phyloP scores from a whole-genome alignment of 2,797 vertebrate species.

The Poecilia gillii region DNA sequence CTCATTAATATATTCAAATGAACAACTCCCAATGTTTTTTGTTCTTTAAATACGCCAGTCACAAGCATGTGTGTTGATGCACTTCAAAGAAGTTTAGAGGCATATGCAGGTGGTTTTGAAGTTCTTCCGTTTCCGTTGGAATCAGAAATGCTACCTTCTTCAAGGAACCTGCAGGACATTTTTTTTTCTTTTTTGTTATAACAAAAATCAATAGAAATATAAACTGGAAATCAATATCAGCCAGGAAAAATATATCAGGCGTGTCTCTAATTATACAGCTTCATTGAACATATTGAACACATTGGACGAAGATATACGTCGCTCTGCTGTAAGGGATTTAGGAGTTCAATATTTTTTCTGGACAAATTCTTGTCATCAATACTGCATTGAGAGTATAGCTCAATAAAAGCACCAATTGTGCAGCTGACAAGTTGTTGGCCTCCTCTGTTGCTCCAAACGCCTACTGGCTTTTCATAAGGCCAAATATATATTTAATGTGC shows the following conservation, averaged over 20 bases:
- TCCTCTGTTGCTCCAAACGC: slow-evolving; percentile 9
- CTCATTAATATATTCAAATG: not conserved
- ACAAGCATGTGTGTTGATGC: not conserved
- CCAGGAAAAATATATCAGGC: not conserved
- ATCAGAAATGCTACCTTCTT: not conserved
- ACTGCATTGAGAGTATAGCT: not conserved
- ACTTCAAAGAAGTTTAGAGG: not conserved
- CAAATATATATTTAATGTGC: slow-evolving; percentile 14
- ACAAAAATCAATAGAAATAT: not conserved
- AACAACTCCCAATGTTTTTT: not conserved
- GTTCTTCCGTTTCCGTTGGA: not conserved
- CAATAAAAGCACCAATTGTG: not conserved
- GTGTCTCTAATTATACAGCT: not conserved
- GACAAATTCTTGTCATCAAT: not conserved
- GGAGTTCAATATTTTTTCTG: not conserved
- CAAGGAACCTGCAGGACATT: not conserved
- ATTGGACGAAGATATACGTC: not conserved
- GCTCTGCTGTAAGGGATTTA: not conserved
- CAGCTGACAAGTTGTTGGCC: slow-evolving; percentile 9
- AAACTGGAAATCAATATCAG: not conserved
- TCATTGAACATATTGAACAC: not conserved
- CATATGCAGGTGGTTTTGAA: not conserved
- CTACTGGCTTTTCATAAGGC: slow-evolving; percentile 21
- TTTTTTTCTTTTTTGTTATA: not conserved
- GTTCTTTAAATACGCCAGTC: not conserved